Conservation (phyloP, 2,113 vertebrate species). For the Phaetusa simplex region DNA sequence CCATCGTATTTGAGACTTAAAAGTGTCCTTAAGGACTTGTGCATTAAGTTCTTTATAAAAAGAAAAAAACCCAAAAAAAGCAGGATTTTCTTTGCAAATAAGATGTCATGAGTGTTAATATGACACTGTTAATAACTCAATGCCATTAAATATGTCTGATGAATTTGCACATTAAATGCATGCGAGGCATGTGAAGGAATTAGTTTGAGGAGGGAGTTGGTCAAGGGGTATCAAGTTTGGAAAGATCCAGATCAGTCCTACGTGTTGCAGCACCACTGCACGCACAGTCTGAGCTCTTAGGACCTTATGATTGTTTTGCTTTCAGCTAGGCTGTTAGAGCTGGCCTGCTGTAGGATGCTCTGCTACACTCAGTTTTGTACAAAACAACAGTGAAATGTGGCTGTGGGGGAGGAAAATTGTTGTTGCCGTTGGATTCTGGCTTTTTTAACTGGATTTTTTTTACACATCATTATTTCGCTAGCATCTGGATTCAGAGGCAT, state of each 20-base stretch:
- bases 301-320: background rate
- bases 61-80: background rate
- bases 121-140: background rate
- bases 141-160: background rate
- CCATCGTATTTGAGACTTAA: background rate
- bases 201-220: background rate
- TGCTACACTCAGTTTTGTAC: background rate
- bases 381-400: fast-evolving
- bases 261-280: background rate
- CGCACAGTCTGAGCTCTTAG: background rate
- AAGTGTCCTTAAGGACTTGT: background rate
- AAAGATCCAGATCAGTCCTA: background rate
- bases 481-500: background rate
- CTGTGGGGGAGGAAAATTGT: background rate
- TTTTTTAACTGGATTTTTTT: background rate
- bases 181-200: background rate
- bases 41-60: background rate
- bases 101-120: background rate
- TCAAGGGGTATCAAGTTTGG: background rate
- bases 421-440: background rate
- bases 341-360: background rate
- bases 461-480: background rate
- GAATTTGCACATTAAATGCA: background rate
- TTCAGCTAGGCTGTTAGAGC: background rate
- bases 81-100: background rate